phyloP scores from a whole-genome alignment of 2,888 invertebrate genomes.

The Gymnoscelis rufifasciata region DNA sequence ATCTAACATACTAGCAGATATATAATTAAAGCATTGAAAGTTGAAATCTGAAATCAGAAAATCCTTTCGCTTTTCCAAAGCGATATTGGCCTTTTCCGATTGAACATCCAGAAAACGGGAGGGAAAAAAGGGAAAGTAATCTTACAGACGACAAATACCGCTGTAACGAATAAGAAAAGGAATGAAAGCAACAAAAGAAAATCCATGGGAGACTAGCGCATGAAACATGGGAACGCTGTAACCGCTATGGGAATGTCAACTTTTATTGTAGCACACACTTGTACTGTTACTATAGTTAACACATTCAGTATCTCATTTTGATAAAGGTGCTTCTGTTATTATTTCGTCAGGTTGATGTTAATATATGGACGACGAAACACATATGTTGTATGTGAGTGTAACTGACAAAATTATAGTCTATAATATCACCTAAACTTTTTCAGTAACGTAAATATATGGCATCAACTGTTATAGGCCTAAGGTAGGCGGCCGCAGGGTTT shows the following conservation, averaged over 20 bases:
- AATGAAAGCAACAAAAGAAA: conserved; percentile 35
- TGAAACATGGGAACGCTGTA: conserved; percentile 37
- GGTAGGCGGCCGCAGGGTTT: too few species aligned
- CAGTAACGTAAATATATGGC: too few species aligned
- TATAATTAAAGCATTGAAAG: background rate
- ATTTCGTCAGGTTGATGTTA: background rate
- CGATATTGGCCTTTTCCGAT: conserved; percentile 10
- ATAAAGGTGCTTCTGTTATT: conserved; percentile 12
- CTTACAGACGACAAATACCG: conserved; percentile 12
- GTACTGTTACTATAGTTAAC: conserved; percentile 23
- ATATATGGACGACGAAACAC: too few species aligned
- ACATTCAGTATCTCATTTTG: conserved; percentile 19
- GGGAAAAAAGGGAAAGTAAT: conserved; percentile 10
- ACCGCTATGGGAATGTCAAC: conserved; percentile 37
- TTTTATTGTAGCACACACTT: conserved; percentile 35
- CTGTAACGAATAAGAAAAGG: conserved; percentile 17
- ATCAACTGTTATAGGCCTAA: too few species aligned
- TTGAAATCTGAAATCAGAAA: background rate
- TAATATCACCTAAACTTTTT: too few species aligned
- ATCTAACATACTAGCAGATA: background rate
- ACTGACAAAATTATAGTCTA: too few species aligned
- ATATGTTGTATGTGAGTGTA: too few species aligned
- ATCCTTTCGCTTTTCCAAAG: background rate
- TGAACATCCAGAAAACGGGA: conserved; percentile 1
- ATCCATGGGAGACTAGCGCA: conserved; percentile 32